Base-by-base conservation (phyloP, 2,113 vertebrate genomes). In the Verasper variegatus region DNA sequence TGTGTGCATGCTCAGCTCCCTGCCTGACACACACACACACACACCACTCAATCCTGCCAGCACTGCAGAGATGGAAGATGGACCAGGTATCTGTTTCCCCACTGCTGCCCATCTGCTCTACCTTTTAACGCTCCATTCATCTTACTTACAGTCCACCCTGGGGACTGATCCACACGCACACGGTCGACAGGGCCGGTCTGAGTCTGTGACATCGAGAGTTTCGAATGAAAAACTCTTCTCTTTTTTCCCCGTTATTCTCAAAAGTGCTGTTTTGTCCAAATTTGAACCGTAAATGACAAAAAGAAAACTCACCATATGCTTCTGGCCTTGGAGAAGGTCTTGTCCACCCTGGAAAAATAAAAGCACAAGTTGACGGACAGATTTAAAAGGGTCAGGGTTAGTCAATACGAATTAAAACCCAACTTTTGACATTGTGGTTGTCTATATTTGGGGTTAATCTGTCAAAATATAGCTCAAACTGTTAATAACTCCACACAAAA, bases 281-380 rank as follows among this genome's bases (percentile, higher is more conserved):
- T 42, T 42, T 13, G 11, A 11, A 11, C 0, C 11, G 40, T 42
- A 12, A 45, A 4, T 37, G 20, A 52, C 27, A 63, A 70, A 67
- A 1, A 51, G 11, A 68, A 40, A 68, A 2, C 93, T 92, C 84
- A 94, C 93, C 92, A 94, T 61, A 81, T n/a, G 65, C 88, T 90
- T 71, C 92, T 91, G 79, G 91, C 85, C 74, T 86, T 94, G 80
- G 91, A 82, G 78, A 94, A 94, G 1, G 91, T 90, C 87, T 93
- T 94, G 86, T 94, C 93, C 77, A 93, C 92, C 74, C 93, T 94
- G 80, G 14, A 89, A 57, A 68, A 64, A 87, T 31, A 63, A 59
- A 68, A 14, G 80, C 8, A 86, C n/a, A 47, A 12, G 17, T 23
- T 49, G 2, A 49, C 4, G 15, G 11, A 42, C 40, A 42, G 40